phyloP scores from a whole-genome alignment of 1,140 invertebrate species.

The Cydia splendana region DNA sequence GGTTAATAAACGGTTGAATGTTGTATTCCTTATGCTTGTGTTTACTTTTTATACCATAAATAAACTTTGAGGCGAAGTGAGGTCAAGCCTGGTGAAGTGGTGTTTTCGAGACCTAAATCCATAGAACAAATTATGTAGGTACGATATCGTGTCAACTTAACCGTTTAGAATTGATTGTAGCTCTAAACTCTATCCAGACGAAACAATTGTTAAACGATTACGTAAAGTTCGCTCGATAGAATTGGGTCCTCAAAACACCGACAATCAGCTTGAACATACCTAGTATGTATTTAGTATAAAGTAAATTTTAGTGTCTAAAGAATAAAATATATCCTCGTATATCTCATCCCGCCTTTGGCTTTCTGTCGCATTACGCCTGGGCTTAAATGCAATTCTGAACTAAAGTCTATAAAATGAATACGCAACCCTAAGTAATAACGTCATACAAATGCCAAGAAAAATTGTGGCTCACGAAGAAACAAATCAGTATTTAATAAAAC shows the following conservation, averaged over 20 bases:
- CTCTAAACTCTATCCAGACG: too few relatives aligned
- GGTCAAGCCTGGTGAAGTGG: too few relatives aligned
- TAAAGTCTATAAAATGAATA: not conserved
- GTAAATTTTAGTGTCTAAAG: too few relatives aligned
- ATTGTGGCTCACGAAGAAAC: not conserved
- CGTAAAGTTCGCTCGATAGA: too few relatives aligned
- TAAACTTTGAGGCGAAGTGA: not conserved
- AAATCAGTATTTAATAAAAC: slow-evolving; percentile 8
- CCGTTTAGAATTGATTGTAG: too few relatives aligned
- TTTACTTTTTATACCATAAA: not conserved
- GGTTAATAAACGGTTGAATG: not conserved
- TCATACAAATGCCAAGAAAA: not conserved
- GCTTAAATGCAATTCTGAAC: not conserved
- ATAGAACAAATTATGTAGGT: too few relatives aligned
- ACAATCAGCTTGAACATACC: too few relatives aligned
- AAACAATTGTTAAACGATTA: too few relatives aligned
- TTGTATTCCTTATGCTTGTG: not conserved
- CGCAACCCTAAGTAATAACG: not conserved
- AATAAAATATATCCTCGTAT: not conserved
- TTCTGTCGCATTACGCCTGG: not conserved
- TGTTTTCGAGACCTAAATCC: too few relatives aligned
- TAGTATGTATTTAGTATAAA: too few relatives aligned
- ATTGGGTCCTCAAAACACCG: too few relatives aligned
- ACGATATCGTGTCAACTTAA: too few relatives aligned
- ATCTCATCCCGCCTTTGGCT: not conserved